A percentile compares a stretch with the other conserved stretches of the same genome.
Conservation (phyloP, 2,888 invertebrate genomes). For the Girardia tigrina region DNA sequence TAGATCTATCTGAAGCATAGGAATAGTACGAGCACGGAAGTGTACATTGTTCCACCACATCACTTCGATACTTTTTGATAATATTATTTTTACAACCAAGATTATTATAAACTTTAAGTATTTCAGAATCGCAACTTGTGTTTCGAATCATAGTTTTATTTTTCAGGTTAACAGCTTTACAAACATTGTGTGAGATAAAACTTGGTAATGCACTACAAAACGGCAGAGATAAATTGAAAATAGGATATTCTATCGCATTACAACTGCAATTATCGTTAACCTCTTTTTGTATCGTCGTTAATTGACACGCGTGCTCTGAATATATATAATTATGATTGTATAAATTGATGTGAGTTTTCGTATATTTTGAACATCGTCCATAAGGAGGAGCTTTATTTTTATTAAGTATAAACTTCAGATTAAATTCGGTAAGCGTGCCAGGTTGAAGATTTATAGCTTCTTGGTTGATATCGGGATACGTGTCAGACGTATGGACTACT, state of each 20-base stretch:
- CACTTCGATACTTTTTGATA: conserved; percentile 34
- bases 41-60: conserved; percentile 30
- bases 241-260: conserved; percentile 35
- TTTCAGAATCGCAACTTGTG: background rate
- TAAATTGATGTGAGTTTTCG: conserved; percentile 30
- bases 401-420: conserved; percentile 29
- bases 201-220: conserved; percentile 28
- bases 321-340: conserved; percentile 29
- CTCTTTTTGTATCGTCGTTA: conserved; percentile 28
- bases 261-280: conserved; percentile 34
- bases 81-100: conserved; percentile 32
- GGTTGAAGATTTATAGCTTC: conserved; percentile 35
- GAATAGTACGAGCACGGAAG: conserved; percentile 34
- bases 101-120: background rate
- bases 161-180: background rate
- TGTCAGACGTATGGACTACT: conserved; percentile 33
- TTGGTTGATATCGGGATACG: conserved; percentile 36
- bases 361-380: conserved; percentile 36
- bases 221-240: conserved; percentile 19
- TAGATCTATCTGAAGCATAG: conserved; percentile 34
- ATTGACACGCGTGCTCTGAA: conserved; percentile 34
- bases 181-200: conserved; percentile 30
- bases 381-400: conserved; percentile 37
- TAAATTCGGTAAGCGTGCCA: conserved; percentile 36
- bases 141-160: conserved; percentile 27